These are phyloP conservation scores for Branchipolynoe longqiensis DNA, from an alignment of 2,888 invertebrate species.

Conservation along the genomic window DNA sequence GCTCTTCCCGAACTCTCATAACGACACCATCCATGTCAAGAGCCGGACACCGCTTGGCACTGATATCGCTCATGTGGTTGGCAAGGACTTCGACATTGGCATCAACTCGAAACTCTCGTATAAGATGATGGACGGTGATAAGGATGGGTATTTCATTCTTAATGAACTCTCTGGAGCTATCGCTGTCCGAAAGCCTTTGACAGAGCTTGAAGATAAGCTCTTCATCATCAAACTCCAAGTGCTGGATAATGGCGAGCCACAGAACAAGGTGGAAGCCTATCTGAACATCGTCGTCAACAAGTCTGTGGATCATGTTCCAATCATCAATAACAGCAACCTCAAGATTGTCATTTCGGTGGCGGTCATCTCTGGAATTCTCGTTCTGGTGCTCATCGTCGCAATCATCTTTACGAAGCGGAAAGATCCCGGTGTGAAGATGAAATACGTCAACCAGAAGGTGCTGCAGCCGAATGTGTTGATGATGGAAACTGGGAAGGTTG, in stretches of 20 bases:
- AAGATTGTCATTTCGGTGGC: constrained; percentile 52
- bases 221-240: constrained; percentile 39
- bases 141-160: constrained; percentile 55
- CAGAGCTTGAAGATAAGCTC: constrained; percentile 1
- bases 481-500: constrained; percentile 33
- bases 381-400: constrained; percentile 24
- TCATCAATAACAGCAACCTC: constrained; percentile 35
- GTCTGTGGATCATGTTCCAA: constrained; percentile 42
- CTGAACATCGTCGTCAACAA: constrained; percentile 65
- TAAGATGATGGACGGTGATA: constrained; percentile 60
- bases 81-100: constrained; percentile 63
- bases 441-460: constrained; percentile 1
- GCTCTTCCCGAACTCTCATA: constrained; percentile 58
- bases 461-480: constrained; percentile 9
- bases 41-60: constrained; percentile 50
- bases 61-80: constrained; percentile 49
- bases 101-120: constrained; percentile 62
- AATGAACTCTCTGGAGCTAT: constrained; percentile 57
- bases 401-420: constrained; percentile 39
- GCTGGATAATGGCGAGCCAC: constrained; percentile 45
- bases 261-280: neutral
- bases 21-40: constrained; percentile 55
- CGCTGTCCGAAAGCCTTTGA: constrained; percentile 11
- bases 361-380: constrained; percentile 23
- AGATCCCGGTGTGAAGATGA: neutral